Evolutionary conservation across 2,797 vertebrate species (phyloP).

Genomic region (Lindbergichthys nudifrons): DNA sequence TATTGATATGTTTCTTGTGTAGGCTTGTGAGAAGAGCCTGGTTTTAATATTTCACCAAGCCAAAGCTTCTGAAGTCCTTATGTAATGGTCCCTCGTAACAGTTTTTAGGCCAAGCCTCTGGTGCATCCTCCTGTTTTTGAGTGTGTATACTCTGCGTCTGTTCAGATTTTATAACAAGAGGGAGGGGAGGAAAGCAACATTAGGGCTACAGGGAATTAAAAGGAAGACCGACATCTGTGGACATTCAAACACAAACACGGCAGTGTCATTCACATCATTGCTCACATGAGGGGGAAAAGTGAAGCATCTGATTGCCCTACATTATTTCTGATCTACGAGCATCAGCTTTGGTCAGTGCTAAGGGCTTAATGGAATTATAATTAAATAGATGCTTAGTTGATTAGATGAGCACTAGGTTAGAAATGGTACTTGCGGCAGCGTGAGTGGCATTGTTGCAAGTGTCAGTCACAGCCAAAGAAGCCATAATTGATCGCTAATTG

Average conservation of each 20-base stretch:
- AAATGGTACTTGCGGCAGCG: constrained; percentile 12
- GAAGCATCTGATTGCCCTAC: constrained; percentile 1
- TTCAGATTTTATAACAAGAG: constrained; percentile 54
- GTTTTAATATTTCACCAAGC: no score
- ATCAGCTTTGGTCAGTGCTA: constrained; percentile 25
- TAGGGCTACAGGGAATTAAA: constrained; percentile 42
- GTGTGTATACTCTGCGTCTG: constrained; percentile 35
- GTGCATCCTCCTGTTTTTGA: constrained; percentile 33
- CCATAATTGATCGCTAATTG: constrained; percentile 41
- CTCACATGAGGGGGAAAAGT: neutral
- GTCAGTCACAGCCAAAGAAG: constrained; percentile 32
- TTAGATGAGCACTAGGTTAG: constrained; percentile 17
- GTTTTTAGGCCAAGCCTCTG: no score
- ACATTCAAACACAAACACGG: constrained; percentile 31
- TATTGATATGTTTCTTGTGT: no score
- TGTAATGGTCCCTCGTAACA: no score
- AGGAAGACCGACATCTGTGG: constrained; percentile 43
- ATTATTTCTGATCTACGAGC: neutral
- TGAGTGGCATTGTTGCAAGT: constrained; percentile 18
- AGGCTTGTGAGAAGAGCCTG: no score
- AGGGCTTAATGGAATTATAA: constrained; percentile 30
- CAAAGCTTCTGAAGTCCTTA: no score
- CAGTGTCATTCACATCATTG: constrained; percentile 33
- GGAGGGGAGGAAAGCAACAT: constrained; percentile 36
- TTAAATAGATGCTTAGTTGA: constrained; percentile 46